Percentiles rank a stretch among this genome's conserved stretches.
Evolutionary conservation across 2,113 vertebrate species (phyloP).

Genomic region (Rhabdomys dilectus): DNA sequence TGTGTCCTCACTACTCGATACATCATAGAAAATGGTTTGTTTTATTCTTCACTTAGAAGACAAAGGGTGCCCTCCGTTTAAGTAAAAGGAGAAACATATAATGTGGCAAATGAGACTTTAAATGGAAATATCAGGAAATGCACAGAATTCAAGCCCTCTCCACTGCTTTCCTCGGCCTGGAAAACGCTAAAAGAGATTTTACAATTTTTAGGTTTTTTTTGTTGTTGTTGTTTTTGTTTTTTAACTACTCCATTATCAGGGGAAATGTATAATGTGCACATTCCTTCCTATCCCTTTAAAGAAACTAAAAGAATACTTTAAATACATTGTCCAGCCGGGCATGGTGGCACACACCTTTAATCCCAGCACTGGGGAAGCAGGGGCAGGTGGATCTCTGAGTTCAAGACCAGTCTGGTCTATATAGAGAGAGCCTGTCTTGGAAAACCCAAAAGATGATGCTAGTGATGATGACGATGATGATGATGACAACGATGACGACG

Average conservation of each 20-base stretch:
- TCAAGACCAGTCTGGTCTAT: background rate
- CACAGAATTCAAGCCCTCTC: background rate
- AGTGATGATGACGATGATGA: too few relatives aligned
- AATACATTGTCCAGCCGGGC: background rate
- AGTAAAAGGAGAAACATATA: background rate
- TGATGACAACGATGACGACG: background rate
- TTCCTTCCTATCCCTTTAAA: background rate
- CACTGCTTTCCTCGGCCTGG: background rate
- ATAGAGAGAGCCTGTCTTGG: background rate
- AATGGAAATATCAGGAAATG: background rate
- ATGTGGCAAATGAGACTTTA: conserved; percentile 23
- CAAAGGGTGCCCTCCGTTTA: background rate
- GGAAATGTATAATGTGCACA: background rate
- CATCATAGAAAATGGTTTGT: background rate
- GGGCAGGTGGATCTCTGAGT: background rate
- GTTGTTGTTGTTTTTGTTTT: background rate
- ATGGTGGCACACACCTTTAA: background rate
- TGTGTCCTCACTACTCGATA: background rate
- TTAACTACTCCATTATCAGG: background rate
- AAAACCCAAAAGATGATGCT: background rate
- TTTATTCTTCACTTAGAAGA: conserved; percentile 21
- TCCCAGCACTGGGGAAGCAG: background rate
- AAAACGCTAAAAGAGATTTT: conserved; percentile 31
- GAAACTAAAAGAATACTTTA: conserved; percentile 46
- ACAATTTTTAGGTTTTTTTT: background rate